Evolutionary conservation across 2,888 invertebrate genomes (phyloP), one percentile per base, ranked within the genome.

Genomic region (Willowsia nigromaculata): DNA sequence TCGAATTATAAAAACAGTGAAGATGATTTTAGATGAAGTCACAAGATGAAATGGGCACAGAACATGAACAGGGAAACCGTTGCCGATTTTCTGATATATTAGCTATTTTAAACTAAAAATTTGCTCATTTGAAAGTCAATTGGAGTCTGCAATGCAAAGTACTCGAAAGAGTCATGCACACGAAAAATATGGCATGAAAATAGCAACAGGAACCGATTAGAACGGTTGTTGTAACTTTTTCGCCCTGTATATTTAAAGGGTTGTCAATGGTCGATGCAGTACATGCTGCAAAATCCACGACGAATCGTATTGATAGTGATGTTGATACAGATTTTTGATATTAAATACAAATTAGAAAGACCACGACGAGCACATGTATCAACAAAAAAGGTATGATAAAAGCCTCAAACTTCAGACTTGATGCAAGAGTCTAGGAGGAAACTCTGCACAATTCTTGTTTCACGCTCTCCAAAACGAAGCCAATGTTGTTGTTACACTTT

Each of bases 1-100:
- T 71, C 25, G n/a, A 71, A 71, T 71, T 71, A 71, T 71, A 25
- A 71, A 71, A 71, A 71, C 71, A 71, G 71, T 43, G 71, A 71
- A 25, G 71, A 71, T 71, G 43, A 43, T 43, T 71, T 43, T 15
- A 71, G 43, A n/a, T n/a, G n/a, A 71, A 40, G 43, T 71, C 43
- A 43, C 43, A 71, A 43, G 11, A 43, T 6, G 43, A 71, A 71
- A 71, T 71, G 43, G 25, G 71, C 43, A 43, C 25, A 71, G 13
- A 2, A 15, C 68, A 43, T 43, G 40, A 40, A 43, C 11, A 65
- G 18, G 37, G 9, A 43, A 37, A 37, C 65, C 65, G 33, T 62
- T 6, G 1, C n/a, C 1, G 33, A 13, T 62, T 0, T 30, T 22
- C 13, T 6, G 37, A 33, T 37, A 9, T n/a, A 0, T 37, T 37